A percentile compares a stretch with the other conserved stretches of the same genome.
Evolutionary conservation across 1,140 invertebrate species (phyloP).

Genomic region (Cheumatopsyche charites): DNA sequence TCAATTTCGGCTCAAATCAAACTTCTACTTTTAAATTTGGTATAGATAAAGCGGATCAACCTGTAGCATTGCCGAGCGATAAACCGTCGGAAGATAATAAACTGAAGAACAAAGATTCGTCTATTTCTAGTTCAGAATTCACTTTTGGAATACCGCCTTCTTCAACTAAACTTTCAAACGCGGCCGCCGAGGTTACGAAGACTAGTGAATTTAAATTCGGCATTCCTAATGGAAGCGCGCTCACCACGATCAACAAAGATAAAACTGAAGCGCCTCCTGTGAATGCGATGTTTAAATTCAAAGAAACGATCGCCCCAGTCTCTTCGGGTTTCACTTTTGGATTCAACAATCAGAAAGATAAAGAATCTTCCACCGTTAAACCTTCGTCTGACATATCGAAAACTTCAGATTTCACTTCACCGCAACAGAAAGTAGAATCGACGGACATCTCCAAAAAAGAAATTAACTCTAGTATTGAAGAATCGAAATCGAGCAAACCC

Average conservation of each 20-base stretch:
- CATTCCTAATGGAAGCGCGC: conserved; percentile 15
- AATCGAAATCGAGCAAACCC: neutral
- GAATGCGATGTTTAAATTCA: neutral
- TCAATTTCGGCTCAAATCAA: conserved; percentile 36
- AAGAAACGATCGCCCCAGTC: neutral
- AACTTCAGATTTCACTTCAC: neutral
- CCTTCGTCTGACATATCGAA: no score
- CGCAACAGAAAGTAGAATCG: conserved; percentile 20
- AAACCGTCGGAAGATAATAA: neutral
- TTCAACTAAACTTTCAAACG: neutral
- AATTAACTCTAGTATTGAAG: neutral
- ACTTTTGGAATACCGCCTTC: conserved; percentile 33
- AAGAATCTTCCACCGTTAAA: neutral
- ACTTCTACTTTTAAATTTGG: conserved; percentile 42
- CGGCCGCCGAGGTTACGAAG: neutral
- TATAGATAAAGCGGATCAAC: conserved; percentile 41
- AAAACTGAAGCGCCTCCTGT: neutral
- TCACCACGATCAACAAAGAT: neutral
- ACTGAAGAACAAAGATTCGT: neutral
- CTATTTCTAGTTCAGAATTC: conserved; percentile 24
- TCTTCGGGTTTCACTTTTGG: conserved; percentile 16
- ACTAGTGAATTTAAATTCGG: conserved; percentile 34
- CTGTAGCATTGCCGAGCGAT: neutral
- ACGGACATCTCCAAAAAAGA: neutral
- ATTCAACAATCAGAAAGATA: neutral